Evolutionary conservation across 2,113 vertebrate species (phyloP).

Genomic region (Erythrocebus patas): DNA sequence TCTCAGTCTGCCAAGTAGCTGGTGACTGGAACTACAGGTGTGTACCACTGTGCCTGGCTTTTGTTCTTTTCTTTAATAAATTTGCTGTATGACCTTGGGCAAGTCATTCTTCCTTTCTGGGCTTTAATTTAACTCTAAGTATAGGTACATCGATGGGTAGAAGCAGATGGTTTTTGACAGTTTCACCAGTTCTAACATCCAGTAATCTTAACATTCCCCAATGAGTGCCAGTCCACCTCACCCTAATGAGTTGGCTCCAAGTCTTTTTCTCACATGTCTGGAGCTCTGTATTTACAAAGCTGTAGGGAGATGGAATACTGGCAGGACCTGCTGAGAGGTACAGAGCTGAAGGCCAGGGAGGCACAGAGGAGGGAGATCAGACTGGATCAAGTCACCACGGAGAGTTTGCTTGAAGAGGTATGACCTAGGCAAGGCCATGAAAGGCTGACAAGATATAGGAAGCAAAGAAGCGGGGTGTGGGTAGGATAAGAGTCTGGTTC

Average conservation of each 20-base stretch:
- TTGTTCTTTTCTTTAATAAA: not conserved
- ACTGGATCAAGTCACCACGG: not conserved
- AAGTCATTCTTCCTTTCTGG: not conserved
- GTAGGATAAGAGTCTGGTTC: not conserved
- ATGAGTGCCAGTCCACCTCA: not conserved
- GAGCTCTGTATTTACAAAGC: not conserved
- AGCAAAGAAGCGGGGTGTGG: not conserved
- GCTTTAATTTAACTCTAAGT: conserved; percentile 5
- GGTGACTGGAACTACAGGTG: not conserved
- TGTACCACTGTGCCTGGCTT: not conserved
- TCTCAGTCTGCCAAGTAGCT: not conserved
- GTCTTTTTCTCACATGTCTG: not conserved
- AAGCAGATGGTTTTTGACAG: not conserved
- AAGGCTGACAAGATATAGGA: not conserved
- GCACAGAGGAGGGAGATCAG: not conserved
- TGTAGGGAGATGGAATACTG: not conserved
- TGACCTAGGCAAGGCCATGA: not conserved
- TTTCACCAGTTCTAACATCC: not conserved
- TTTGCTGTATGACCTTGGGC: not conserved
- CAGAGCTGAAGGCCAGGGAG: not conserved
- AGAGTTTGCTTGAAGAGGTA: not conserved
- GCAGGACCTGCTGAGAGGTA: not conserved
- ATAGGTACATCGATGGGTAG: not conserved
- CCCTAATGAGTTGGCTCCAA: not conserved
- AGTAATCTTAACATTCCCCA: not conserved